Conservation (phyloP, 2,888 invertebrate genomes). For the Punctoribates punctum region DNA sequence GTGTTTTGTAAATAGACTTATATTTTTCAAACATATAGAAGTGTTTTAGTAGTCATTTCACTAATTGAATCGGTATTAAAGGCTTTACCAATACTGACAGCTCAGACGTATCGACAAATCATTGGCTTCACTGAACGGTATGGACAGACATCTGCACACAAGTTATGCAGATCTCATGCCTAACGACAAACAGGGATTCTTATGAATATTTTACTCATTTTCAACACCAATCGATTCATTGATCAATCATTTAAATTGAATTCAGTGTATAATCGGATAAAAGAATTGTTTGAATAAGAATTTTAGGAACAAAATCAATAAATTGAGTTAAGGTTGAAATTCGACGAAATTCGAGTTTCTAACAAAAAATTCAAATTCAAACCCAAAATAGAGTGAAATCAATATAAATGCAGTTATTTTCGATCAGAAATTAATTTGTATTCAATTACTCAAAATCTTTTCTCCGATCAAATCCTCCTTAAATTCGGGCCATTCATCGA, state of each 20-base stretch:
- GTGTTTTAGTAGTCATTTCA: background rate
- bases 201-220: background rate
- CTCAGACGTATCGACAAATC: background rate
- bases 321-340: background rate
- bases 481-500: background rate
- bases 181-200: background rate
- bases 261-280: background rate
- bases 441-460: background rate
- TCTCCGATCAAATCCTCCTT: background rate
- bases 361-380: background rate
- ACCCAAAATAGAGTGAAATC: background rate
- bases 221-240: background rate
- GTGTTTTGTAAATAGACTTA: background rate
- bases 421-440: background rate
- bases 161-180: background rate
- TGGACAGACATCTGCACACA: slow-evolving; percentile 12
- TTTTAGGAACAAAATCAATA: background rate
- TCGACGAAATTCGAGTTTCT: background rate
- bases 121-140: background rate
- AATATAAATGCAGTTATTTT: background rate
- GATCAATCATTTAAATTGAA: background rate
- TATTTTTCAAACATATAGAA: background rate
- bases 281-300: background rate
- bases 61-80: background rate
- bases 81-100: background rate